Evolutionary conservation across 2,888 invertebrate species (phyloP).

Genomic region (Spialia ferax): DNA sequence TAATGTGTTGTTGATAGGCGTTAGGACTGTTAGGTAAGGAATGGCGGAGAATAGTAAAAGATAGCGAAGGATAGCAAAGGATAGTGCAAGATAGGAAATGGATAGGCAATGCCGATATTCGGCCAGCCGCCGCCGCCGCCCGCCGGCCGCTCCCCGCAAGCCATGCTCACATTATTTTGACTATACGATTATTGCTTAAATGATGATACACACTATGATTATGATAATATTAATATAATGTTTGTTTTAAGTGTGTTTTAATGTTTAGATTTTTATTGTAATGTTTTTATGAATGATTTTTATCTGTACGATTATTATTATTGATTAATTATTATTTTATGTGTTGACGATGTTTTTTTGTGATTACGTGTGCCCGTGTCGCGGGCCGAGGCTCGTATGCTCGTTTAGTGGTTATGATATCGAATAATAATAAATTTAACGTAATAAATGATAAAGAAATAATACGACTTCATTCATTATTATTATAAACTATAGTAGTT

Average conservation of each 20-base stretch:
- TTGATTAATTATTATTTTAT: conserved; percentile 87
- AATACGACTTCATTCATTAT: conserved; percentile 84
- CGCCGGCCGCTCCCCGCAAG: conserved; percentile 71
- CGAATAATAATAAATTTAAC: conserved; percentile 82
- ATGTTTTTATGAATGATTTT: conserved; percentile 87
- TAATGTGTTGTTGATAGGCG: conserved; percentile 61
- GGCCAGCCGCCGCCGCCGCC: conserved; percentile 44
- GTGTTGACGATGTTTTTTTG: conserved; percentile 86
- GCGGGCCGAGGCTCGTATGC: conserved; percentile 78
- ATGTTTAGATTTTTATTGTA: conserved; percentile 87
- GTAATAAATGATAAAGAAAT: conserved; percentile 78
- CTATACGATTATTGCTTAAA: conserved; percentile 86
- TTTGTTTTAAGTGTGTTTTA: conserved; percentile 87
- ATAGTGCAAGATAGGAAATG: conserved; percentile 8
- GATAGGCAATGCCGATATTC: conserved; percentile 28
- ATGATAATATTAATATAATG: conserved; percentile 87
- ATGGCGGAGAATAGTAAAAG: conserved; percentile 42
- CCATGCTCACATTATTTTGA: conserved; percentile 85
- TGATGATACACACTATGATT: conserved; percentile 86
- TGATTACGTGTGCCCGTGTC: conserved; percentile 77
- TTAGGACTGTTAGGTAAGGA: conserved; percentile 44
- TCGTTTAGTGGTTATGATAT: conserved; percentile 80
- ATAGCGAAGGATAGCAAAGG: conserved; percentile 19
- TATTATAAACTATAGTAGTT: conserved; percentile 81
- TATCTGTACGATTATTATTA: conserved; percentile 86